Conservation (phyloP, 2,888 invertebrate genomes). For the Pristionchus japonicus region DNA sequence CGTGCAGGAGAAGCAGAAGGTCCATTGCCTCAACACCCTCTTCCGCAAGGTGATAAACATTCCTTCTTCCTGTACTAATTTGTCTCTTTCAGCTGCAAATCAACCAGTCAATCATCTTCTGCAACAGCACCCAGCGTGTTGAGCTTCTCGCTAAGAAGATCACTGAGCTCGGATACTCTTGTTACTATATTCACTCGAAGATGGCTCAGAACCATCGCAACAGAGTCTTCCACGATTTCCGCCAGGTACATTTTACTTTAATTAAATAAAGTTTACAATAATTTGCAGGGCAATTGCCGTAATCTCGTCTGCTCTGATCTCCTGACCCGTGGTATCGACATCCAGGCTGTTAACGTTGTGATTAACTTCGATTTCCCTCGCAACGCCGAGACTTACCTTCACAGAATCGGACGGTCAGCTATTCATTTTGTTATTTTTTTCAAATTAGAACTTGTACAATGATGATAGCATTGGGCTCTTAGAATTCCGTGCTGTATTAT, state of each 20-base stretch:
- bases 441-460: background rate
- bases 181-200: conserved; percentile 99
- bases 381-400: conserved; percentile 99
- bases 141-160: conserved; percentile 99
- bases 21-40: conserved; percentile 98
- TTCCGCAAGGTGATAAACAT: conserved; percentile 88
- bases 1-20: conserved; percentile 99
- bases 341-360: conserved; percentile 98
- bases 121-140: conserved; percentile 99
- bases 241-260: conserved; percentile 79
- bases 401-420: conserved; percentile 96
- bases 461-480: conserved; percentile 43
- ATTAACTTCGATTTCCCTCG: conserved; percentile 99
- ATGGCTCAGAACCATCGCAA: conserved; percentile 97
- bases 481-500: background rate
- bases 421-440: background rate
- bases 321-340: conserved; percentile 98
- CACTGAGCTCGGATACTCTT: conserved; percentile 98
- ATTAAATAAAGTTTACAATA: too few species aligned
- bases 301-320: conserved; percentile 94
- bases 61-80: too few species aligned
- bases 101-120: conserved; percentile 99
- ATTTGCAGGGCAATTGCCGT: conserved; percentile 90
- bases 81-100: conserved; percentile 86
- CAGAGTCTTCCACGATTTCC: conserved; percentile 99